A percentile compares a stretch with the other conserved stretches of the same genome.
Evolutionary conservation across 2,797 vertebrate species (phyloP).

Genomic region (Ciconia nigra): DNA sequence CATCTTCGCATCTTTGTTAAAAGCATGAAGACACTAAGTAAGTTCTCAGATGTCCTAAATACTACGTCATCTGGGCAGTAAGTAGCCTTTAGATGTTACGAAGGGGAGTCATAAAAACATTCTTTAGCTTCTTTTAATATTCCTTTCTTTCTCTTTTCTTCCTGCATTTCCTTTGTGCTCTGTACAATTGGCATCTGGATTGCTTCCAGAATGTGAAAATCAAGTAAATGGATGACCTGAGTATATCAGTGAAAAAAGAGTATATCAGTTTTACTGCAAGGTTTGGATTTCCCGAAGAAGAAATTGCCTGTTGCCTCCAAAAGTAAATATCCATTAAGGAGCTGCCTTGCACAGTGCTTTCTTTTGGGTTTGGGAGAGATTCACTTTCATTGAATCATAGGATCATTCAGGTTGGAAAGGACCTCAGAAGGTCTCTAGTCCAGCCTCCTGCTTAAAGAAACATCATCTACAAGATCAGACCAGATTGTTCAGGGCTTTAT

Average conservation of each 20-base stretch:
- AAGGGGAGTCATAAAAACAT: not conserved
- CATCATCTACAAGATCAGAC: not conserved
- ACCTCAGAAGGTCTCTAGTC: not conserved
- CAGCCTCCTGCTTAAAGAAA: not conserved
- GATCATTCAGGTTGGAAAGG: not conserved
- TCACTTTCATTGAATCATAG: not conserved
- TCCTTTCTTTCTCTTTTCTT: not conserved
- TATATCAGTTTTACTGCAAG: not conserved
- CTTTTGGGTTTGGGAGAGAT: not conserved
- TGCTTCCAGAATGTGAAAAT: not conserved
- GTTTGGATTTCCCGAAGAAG: not conserved
- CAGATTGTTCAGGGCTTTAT: not conserved
- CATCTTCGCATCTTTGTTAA: not conserved
- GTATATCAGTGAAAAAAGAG: not conserved
- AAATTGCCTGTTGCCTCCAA: not conserved
- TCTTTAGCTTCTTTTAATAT: not conserved
- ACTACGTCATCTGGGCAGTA: not conserved
- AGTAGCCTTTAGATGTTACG: not conserved
- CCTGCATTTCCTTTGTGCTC: not conserved
- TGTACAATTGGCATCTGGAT: not conserved
- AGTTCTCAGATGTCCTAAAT: not conserved
- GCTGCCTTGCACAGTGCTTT: not conserved
- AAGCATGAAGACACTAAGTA: not conserved
- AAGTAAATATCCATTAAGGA: not conserved
- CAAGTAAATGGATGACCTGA: not conserved